Evolutionary conservation across 2,888 invertebrate genomes (phyloP), one percentile per base, ranked within the genome.

Genomic region (Yponomeuta plumbellus): DNA sequence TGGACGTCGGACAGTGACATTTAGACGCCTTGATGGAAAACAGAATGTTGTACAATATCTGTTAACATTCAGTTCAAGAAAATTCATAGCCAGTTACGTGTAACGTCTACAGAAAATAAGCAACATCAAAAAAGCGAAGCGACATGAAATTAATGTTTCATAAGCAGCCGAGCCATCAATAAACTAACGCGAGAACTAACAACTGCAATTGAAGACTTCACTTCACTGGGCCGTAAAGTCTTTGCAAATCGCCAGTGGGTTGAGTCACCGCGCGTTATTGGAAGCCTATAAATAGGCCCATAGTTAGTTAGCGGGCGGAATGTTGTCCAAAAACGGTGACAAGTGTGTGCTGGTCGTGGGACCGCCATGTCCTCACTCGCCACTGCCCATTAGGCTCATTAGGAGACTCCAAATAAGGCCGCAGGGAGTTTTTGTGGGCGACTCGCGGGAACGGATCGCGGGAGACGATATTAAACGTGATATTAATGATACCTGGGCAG

Each of bases 341-440:
- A 23, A 58, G 58, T 63, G 63, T 26, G 65, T 66, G 67, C 64
- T 58, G 64, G 64, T 22, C 44, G 44, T 52, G 44, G 64, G 61
- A 17, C 52, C 61, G 66, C 64, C 22, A 21, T 44, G 57, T 66
- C 68, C 68, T 64, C 67, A 65, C 66, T 44, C 67, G 67, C 75
- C 76, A 21, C 76, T 74, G 73, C 72, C 75, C 80, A 79, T 80
- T 81, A 77, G 75, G 76, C 81, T 85, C 84, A 85, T 86, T 86
- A 86, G 78, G 72, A 67, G 70, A 68, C 68, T 68, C 85, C 85
- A 77, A 83, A 86, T 85, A 86, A 73, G 85, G 85, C 34, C 69
- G 68, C 68, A 66, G 68, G 70, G 66, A 69, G 72, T 71, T 71
- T 73, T 83, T 83, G 80, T 83, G 13, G 26, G 56, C 44, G 44